These are phyloP conservation scores for Clusia tigrina DNA, from an alignment of 2,888 invertebrate genomes.

Conservation along the genomic window DNA sequence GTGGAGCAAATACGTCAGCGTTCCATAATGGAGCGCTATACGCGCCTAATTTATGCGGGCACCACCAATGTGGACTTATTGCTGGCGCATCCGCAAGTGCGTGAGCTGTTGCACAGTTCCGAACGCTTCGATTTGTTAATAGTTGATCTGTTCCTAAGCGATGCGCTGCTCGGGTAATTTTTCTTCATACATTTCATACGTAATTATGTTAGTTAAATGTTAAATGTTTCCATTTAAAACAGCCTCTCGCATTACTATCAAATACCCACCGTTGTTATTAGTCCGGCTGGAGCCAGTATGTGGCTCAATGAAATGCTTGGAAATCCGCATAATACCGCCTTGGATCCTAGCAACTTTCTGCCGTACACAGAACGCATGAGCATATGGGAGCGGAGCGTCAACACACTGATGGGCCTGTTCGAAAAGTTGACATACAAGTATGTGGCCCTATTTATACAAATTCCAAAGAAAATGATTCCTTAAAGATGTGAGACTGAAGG, in stretches of 20 bases:
- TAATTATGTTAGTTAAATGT: neutral
- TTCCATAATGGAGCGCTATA: conserved; percentile 60
- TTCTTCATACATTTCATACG: conserved; percentile 3
- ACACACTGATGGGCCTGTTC: conserved; percentile 62
- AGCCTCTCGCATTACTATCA: conserved; percentile 61
- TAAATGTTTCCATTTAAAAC: conserved; percentile 22
- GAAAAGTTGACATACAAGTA: conserved; percentile 62
- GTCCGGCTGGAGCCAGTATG: conserved; percentile 64
- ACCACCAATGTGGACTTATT: conserved; percentile 59
- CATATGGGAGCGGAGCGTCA: conserved; percentile 63
- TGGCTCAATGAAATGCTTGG: conserved; percentile 66
- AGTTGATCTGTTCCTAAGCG: conserved; percentile 66
- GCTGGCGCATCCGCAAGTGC: conserved; percentile 52
- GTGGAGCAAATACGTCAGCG: conserved; percentile 57
- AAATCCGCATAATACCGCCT: conserved; percentile 65
- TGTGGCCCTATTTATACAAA: conserved; percentile 11
- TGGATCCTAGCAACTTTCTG: conserved; percentile 64
- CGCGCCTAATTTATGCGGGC: conserved; percentile 59
- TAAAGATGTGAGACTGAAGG: neutral
- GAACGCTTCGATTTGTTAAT: conserved; percentile 59
- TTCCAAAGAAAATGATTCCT: neutral
- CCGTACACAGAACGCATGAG: conserved; percentile 64
- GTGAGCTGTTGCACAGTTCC: conserved; percentile 50
- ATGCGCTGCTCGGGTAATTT: conserved; percentile 63
- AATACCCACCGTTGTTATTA: conserved; percentile 60